These are phyloP conservation scores for Scolopax mira DNA, from an alignment of 2,113 vertebrate species.

Conservation along the genomic window DNA sequence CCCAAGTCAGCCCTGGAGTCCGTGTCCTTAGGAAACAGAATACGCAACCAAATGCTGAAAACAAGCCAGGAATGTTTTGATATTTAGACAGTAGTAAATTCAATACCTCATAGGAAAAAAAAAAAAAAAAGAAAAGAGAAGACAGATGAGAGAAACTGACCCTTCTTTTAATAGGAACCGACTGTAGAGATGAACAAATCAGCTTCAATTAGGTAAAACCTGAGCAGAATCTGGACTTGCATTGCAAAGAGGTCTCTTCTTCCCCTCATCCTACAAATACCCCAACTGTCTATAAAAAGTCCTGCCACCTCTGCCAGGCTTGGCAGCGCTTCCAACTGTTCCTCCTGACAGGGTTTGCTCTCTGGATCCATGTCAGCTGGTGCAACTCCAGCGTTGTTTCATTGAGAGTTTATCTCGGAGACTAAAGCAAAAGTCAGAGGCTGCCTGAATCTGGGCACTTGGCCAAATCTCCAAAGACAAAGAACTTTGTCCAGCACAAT, in stretches of 20 bases:
- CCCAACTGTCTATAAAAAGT: neutral
- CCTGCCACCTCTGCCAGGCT: conserved; percentile 3
- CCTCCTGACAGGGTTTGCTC: conserved; percentile 43
- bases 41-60: neutral
- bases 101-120: neutral
- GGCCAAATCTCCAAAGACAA: conserved; percentile 48
- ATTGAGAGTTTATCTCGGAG: conserved; percentile 41
- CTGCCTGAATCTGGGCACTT: conserved; percentile 9
- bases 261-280: neutral
- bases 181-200: neutral
- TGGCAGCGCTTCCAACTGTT: neutral
- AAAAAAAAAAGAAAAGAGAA: neutral
- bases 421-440: conserved; percentile 55
- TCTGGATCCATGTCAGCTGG: conserved; percentile 28
- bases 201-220: neutral
- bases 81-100: conserved; percentile 5
- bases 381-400: conserved; percentile 35
- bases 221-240: neutral
- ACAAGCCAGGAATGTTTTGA: neutral
- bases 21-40: conserved; percentile 12
- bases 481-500: conserved; percentile 51
- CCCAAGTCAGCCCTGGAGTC: neutral
- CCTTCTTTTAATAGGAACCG: neutral
- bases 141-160: neutral
- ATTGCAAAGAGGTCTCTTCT: neutral